A percentile compares a stretch with the other conserved stretches of the same genome.
These are phyloP conservation scores for Sciurus niger DNA, from an alignment of 2,113 vertebrate genomes.

Conservation along the genomic window DNA sequence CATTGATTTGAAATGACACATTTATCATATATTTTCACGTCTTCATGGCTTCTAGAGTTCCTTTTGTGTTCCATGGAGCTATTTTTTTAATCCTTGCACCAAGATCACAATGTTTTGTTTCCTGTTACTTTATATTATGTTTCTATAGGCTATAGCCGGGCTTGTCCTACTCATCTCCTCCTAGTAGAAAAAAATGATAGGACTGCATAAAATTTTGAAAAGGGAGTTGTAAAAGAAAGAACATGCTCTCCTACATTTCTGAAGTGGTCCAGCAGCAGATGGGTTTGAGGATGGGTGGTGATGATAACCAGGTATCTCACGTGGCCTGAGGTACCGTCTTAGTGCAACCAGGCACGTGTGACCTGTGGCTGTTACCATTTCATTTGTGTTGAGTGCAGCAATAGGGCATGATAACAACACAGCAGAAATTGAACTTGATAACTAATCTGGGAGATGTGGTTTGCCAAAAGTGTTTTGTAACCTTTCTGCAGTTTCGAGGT, in stretches of 20 bases:
- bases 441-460: constrained; percentile 50
- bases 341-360: background rate
- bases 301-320: background rate
- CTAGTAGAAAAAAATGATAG: background rate
- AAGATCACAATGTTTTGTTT: background rate
- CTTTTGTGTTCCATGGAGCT: constrained; percentile 7
- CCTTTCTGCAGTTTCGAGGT: constrained; percentile 47
- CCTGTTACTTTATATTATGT: background rate
- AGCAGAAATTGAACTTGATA: constrained; percentile 47
- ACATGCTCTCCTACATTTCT: background rate
- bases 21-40: background rate
- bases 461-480: constrained; percentile 48
- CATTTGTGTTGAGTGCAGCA: constrained; percentile 18
- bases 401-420: background rate
- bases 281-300: background rate
- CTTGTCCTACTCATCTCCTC: background rate
- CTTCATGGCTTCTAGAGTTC: background rate
- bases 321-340: background rate
- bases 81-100: background rate
- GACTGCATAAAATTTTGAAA: constrained; percentile 13
- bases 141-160: constrained; percentile 17
- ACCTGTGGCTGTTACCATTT: constrained; percentile 34
- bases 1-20: background rate
- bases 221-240: constrained; percentile 4
- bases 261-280: background rate